These are phyloP conservation scores for Ceyx cyanopectus DNA, from an alignment of 2,113 vertebrate species.

Conservation along the genomic window DNA sequence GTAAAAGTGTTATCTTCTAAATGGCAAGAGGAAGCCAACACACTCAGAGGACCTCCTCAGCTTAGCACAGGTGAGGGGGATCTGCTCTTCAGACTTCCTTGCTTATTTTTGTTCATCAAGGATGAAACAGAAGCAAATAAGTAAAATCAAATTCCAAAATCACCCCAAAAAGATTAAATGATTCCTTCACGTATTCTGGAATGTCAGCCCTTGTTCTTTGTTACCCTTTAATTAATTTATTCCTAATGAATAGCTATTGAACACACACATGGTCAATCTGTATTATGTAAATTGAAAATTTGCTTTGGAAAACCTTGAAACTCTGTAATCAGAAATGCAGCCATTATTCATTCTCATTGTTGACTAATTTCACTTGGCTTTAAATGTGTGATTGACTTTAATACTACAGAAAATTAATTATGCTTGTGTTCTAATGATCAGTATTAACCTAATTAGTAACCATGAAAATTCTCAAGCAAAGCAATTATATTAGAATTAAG, in stretches of 20 bases:
- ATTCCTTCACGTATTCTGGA: not conserved
- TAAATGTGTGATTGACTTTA: slow-evolving; percentile 35
- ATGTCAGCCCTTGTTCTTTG: not conserved
- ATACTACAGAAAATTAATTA: slow-evolving; percentile 24
- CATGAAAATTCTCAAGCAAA: slow-evolving; percentile 26
- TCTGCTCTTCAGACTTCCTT: not conserved
- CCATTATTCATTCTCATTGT: not conserved
- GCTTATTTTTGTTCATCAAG: not conserved
- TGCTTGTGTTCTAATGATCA: slow-evolving; percentile 23
- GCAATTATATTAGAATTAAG: slow-evolving; percentile 6
- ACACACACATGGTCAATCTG: not conserved
- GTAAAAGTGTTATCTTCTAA: not conserved
- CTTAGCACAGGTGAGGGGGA: not conserved
- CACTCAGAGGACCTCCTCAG: not conserved
- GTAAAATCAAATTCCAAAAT: not conserved
- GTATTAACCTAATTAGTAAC: slow-evolving; percentile 38
- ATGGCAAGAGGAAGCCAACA: not conserved
- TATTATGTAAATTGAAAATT: not conserved
- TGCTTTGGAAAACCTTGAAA: not conserved
- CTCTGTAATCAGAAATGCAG: not conserved
- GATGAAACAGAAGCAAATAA: not conserved
- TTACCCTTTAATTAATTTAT: not conserved
- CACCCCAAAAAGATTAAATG: not conserved
- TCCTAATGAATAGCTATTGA: not conserved
- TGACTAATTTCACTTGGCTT: slow-evolving; percentile 14